phyloP scores from a whole-genome alignment of 2,113 vertebrate species.

The Carassius carassius region DNA sequence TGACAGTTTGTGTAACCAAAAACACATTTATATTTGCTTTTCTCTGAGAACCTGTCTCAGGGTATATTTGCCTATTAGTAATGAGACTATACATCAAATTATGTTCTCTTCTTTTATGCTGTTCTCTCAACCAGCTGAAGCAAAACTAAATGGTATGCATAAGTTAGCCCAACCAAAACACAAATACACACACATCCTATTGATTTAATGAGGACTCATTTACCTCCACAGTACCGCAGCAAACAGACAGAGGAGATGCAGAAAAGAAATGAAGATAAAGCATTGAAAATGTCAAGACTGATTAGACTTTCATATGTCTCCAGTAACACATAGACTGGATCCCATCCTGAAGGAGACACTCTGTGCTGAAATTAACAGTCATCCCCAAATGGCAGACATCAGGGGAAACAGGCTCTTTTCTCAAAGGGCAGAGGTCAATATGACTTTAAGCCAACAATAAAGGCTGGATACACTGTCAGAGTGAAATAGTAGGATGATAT shows the following conservation, averaged over 20 bases:
- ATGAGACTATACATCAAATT: slow-evolving; percentile 14
- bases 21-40: slow-evolving; percentile 11
- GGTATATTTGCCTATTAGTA: background rate
- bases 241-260: slow-evolving; percentile 23
- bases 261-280: slow-evolving; percentile 42
- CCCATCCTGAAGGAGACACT: background rate
- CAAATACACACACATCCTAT: background rate
- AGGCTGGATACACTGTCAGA: slow-evolving; percentile 19
- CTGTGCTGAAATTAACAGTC: slow-evolving; percentile 38
- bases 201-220: slow-evolving; percentile 41
- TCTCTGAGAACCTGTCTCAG: background rate
- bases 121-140: background rate
- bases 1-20: slow-evolving; percentile 1
- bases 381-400: slow-evolving; percentile 55
- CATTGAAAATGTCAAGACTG: slow-evolving; percentile 58
- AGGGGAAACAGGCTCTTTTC: slow-evolving; percentile 40
- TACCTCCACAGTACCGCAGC: background rate
- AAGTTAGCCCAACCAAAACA: background rate
- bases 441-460: slow-evolving; percentile 44
- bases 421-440: slow-evolving; percentile 33
- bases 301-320: slow-evolving; percentile 52
- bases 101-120: background rate
- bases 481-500: background rate
- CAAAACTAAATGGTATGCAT: slow-evolving; percentile 25
- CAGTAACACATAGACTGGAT: slow-evolving; percentile 16